Evolutionary conservation across 2,113 vertebrate species (phyloP).

Genomic region (Clupea harengus): DNA sequence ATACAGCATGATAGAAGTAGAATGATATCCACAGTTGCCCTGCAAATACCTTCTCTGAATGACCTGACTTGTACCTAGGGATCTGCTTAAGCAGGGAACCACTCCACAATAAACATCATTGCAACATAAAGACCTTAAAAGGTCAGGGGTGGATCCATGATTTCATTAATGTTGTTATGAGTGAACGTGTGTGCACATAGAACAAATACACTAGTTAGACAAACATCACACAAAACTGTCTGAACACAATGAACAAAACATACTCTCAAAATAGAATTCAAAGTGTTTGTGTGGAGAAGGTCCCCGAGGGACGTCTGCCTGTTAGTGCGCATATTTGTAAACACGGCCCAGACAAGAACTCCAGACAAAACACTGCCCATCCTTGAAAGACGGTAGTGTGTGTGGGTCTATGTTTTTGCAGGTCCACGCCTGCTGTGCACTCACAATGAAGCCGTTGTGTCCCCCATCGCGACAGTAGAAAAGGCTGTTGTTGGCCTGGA

Average conservation of each 20-base stretch:
- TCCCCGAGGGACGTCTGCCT: not conserved
- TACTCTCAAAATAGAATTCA: not conserved
- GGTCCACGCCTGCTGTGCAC: slow-evolving; percentile 46
- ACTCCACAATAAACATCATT: no score
- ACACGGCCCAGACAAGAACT: not conserved
- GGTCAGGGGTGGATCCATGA: no score
- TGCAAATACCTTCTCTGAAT: not conserved
- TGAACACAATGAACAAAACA: not conserved
- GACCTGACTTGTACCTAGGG: not conserved
- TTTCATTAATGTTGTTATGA: no score
- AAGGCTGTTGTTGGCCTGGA: slow-evolving; percentile 97
- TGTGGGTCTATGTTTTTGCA: not conserved
- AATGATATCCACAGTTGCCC: not conserved
- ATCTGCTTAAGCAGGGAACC: no score
- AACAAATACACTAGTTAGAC: not conserved
- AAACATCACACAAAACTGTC: not conserved
- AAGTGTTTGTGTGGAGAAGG: not conserved
- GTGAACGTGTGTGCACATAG: not conserved
- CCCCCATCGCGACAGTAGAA: slow-evolving; percentile 94
- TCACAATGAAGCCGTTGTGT: slow-evolving; percentile 93
- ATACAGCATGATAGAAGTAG: no score
- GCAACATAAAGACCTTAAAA: no score
- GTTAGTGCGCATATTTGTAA: not conserved
- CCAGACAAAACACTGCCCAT: not conserved
- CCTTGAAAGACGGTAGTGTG: not conserved